A percentile compares a stretch with the other conserved stretches of the same genome.
Conservation (phyloP, 2,113 vertebrate genomes). For the Amblyornis subalaris region DNA sequence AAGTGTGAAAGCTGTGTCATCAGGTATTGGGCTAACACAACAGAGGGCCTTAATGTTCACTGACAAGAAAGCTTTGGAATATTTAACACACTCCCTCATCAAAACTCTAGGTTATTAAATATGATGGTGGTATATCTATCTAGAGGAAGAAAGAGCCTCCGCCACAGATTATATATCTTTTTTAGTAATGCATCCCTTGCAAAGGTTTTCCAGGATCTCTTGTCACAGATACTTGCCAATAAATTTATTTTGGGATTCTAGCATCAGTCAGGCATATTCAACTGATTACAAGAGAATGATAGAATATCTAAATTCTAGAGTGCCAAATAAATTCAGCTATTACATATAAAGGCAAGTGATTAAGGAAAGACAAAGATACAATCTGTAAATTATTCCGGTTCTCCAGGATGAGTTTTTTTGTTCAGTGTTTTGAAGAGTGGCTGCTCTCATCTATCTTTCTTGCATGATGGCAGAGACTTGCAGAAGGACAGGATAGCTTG, state of each 20-base stretch:
- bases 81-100: neutral
- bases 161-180: neutral
- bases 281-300: neutral
- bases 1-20: slow-evolving; percentile 11
- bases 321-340: neutral
- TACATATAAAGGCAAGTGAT: neutral
- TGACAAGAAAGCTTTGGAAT: neutral
- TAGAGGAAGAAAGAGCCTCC: neutral
- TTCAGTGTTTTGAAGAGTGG: neutral
- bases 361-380: neutral
- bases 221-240: accelerated
- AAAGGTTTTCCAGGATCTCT: neutral
- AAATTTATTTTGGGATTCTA: neutral
- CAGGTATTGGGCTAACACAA: neutral
- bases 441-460: neutral
- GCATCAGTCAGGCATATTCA: neutral
- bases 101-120: neutral
- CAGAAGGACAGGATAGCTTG: neutral
- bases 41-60: neutral
- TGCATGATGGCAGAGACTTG: neutral
- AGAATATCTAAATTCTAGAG: neutral
- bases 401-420: neutral
- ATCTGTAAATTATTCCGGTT: neutral
- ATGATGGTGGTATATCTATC: neutral
- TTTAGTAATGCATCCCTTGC: neutral